A percentile compares a stretch with the other conserved stretches of the same genome.
phyloP scores from a whole-genome alignment of 2,888 invertebrate genomes.

The Lasioglossum vierecki region DNA sequence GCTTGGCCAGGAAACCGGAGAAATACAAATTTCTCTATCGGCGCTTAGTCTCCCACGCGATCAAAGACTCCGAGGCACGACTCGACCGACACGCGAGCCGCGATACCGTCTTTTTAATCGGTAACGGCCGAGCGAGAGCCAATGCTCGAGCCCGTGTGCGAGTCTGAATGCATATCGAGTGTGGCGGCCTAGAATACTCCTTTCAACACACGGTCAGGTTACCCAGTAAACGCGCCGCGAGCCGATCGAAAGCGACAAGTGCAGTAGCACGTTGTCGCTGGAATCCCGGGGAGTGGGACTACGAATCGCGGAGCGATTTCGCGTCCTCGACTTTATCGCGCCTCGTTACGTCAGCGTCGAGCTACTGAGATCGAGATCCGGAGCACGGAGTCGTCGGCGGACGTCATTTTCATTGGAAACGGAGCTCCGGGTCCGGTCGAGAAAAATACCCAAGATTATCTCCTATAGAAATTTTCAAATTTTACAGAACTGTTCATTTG shows the following conservation, averaged over 20 bases:
- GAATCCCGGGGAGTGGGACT: conserved; percentile 50
- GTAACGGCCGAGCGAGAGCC: not conserved
- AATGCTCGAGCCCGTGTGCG: conserved; percentile 28
- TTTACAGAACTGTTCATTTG: too few relatives aligned
- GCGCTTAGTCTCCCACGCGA: conserved; percentile 35
- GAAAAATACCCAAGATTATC: not conserved
- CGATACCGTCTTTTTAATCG: conserved; percentile 11
- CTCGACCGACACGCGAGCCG: conserved; percentile 29
- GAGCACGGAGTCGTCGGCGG: conserved; percentile 7
- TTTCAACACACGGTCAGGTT: conserved; percentile 70
- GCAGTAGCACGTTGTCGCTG: conserved; percentile 57
- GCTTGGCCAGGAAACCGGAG: not conserved
- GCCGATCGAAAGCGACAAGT: conserved; percentile 64
- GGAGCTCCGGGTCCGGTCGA: not conserved
- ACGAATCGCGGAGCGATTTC: conserved; percentile 48
- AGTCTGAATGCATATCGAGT: conserved; percentile 42
- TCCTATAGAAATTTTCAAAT: not conserved
- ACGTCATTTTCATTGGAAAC: conserved; percentile 19
- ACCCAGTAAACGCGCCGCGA: conserved; percentile 49
- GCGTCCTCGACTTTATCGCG: conserved; percentile 53
- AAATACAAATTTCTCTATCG: conserved; percentile 12
- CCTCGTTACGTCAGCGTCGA: conserved; percentile 33
- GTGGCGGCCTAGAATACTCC: conserved; percentile 73
- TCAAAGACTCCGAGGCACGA: conserved; percentile 14
- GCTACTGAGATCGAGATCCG: not conserved